These are phyloP conservation scores for Macrophya alboannulata DNA, from an alignment of 2,888 invertebrate species.

Conservation along the genomic window DNA sequence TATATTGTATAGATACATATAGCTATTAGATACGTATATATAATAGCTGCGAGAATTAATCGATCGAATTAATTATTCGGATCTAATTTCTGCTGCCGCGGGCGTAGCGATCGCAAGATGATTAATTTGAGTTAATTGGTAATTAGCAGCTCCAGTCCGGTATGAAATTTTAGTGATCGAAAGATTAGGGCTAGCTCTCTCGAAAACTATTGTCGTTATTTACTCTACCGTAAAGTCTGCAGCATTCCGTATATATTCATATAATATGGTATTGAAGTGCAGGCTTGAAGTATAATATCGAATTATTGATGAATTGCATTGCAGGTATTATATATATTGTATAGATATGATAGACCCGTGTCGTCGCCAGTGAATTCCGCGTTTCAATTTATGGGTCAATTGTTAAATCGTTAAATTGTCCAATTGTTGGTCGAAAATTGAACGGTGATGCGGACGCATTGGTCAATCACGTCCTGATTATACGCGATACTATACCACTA, in stretches of 20 bases:
- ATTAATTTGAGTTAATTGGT: background rate
- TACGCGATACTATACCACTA: background rate
- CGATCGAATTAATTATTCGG: slow-evolving; percentile 1
- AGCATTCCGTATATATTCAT: background rate
- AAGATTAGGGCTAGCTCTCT: background rate
- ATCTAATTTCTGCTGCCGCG: background rate
- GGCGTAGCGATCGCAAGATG: background rate
- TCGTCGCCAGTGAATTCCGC: slow-evolving; percentile 8
- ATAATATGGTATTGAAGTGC: background rate
- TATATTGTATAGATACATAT: no score
- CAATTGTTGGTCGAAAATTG: slow-evolving; percentile 26
- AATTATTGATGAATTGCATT: slow-evolving; percentile 24
- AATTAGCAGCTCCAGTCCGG: background rate
- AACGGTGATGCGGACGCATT: background rate
- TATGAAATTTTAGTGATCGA: background rate
- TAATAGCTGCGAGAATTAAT: background rate
- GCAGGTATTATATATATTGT: background rate
- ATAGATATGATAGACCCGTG: background rate
- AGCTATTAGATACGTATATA: background rate
- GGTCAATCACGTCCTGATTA: slow-evolving; percentile 4
- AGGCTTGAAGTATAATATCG: background rate
- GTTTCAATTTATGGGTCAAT: slow-evolving; percentile 47
- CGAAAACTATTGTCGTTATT: background rate
- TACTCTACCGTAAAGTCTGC: background rate
- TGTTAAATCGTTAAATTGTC: slow-evolving; percentile 32